Evolutionary conservation across 2,797 vertebrate species (phyloP).

Genomic region (Spinus olivaceus): DNA sequence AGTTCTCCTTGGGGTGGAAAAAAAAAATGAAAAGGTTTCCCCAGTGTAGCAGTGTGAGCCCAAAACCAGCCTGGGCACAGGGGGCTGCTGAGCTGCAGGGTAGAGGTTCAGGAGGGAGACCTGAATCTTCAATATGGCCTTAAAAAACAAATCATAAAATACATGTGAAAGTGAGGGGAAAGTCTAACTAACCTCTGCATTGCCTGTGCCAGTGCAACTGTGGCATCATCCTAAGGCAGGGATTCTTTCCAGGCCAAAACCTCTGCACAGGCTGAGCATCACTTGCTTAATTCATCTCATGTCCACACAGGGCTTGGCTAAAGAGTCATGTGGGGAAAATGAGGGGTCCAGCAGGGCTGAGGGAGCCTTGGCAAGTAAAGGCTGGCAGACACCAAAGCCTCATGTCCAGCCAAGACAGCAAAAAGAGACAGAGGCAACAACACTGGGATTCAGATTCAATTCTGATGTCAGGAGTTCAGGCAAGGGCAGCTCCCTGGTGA

Average conservation of each 20-base stretch:
- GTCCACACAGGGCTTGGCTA: neutral
- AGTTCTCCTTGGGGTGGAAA: neutral
- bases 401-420: neutral
- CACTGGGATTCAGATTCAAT: neutral
- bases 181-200: neutral
- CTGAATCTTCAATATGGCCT: accelerated
- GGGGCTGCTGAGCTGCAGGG: neutral
- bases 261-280: neutral
- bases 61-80: neutral
- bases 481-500: accelerated
- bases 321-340: neutral
- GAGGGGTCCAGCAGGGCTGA: neutral
- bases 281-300: neutral
- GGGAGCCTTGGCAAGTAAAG: neutral
- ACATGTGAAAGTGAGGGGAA: accelerated
- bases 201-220: neutral
- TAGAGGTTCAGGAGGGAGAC: neutral
- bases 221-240: neutral
- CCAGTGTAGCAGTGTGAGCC: neutral
- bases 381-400: neutral
- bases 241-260: neutral
- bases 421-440: neutral
- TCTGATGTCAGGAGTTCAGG: neutral
- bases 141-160: neutral
- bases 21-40: neutral